Evolutionary conservation across 2,888 invertebrate species (phyloP), one percentile per base, ranked within the genome.

Genomic region (Folsomia manolachei): DNA sequence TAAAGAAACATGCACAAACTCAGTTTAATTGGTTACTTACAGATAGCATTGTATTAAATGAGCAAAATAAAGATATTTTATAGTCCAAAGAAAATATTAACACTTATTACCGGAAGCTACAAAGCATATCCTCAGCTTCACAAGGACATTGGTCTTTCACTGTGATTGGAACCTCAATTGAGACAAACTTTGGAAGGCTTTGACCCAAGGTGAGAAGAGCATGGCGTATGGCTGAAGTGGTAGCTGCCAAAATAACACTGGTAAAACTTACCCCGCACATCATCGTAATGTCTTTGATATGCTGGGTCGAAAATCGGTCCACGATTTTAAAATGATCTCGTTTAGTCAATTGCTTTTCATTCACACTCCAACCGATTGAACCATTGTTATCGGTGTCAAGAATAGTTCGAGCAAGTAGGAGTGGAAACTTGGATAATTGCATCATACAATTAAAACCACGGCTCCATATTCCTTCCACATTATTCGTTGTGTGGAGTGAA

Each of bases 281-380:
- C 53, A 74, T 77, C 26, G 77, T 79, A 66, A 80, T 76, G 24
- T 78, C 79, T 61, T 76, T 77, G 21, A 80, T 78, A 67, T 76
- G 75, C 39, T 80, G 75, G 62, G 78, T 70, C 0, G 79, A 75
- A 64, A 77, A 77, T 69, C 72, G 73, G 65, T 77, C 77, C 23
- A 77, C 60, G 19, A 71, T 39, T 52, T 73, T 70, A 27, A 76
- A 71, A 53, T 77, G 77, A 72, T 77, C 77, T 62, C 75, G 66
- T 62, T 77, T 77, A 18, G 73, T 70, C 51, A 77, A 66, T 61
- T 70, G 69, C 19, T 60, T 72, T 27, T 77, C 77, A n/a, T 61
- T 64, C 7, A 77, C 75, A 60, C 73, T 73, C 77, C 77, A 77
- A 26, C 71, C 73, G 63, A 73, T 73, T n/a, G 64, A 24, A n/a